Evolutionary conservation across 2,113 vertebrate species (phyloP).

Genomic region (Psophia crepitans): DNA sequence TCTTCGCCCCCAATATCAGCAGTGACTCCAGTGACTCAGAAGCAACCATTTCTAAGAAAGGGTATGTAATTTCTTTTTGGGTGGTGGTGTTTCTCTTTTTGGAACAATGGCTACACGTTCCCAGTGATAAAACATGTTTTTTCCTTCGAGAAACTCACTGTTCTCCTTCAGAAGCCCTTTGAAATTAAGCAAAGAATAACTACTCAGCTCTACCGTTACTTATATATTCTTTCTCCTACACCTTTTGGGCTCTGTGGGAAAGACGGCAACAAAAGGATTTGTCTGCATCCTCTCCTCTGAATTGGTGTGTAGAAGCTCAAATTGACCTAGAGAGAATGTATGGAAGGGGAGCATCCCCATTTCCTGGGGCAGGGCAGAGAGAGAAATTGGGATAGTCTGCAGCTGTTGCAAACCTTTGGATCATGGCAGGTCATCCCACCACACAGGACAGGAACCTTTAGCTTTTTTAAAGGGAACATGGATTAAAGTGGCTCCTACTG

Average conservation of each 20-base stretch:
- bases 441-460: background rate
- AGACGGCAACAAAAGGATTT: background rate
- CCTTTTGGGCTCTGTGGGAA: background rate
- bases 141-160: background rate
- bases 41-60: background rate
- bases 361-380: background rate
- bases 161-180: background rate
- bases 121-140: background rate
- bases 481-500: background rate
- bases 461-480: background rate
- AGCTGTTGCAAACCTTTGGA: background rate
- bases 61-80: background rate
- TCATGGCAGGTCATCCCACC: background rate
- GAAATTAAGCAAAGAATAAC: background rate
- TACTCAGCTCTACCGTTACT: background rate
- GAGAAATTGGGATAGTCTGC: background rate
- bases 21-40: background rate
- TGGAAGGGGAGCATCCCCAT: background rate
- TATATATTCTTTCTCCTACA: background rate
- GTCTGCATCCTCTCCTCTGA: background rate
- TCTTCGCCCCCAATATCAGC: background rate
- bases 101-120: background rate
- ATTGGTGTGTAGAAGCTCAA: background rate
- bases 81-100: background rate
- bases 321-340: accelerated